Percentiles rank a stretch among this genome's conserved stretches.
These are phyloP conservation scores for Temnothorax nylanderi DNA, from an alignment of 1,140 invertebrate species.

Conservation along the genomic window DNA sequence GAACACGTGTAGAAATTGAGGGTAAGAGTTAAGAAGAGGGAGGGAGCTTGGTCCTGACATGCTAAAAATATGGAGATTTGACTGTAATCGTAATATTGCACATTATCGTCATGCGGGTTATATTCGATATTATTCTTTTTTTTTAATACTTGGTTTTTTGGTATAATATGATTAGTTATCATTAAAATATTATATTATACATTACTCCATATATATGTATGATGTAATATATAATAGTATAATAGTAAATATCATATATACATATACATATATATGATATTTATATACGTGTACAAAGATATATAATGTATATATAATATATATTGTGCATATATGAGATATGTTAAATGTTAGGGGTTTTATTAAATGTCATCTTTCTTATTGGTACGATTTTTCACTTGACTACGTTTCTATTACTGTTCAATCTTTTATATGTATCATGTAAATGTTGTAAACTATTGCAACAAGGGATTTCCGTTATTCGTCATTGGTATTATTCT, in stretches of 20 bases:
- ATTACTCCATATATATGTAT: constrained; percentile 32
- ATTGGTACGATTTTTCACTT: neutral
- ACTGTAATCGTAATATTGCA: constrained; percentile 7
- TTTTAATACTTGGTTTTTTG: constrained; percentile 67
- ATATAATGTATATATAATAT: constrained; percentile 10
- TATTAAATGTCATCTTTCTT: neutral
- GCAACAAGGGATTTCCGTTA: constrained; percentile 21
- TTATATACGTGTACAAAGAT: constrained; percentile 44
- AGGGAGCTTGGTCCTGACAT: neutral
- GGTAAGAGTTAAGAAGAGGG: neutral
- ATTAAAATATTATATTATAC: constrained; percentile 47
- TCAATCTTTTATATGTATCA: constrained; percentile 14
- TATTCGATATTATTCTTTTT: constrained; percentile 34
- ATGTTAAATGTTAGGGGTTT: neutral
- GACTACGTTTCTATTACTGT: neutral
- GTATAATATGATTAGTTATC: constrained; percentile 37
- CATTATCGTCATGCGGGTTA: constrained; percentile 12
- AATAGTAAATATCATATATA: constrained; percentile 3
- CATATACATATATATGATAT: constrained; percentile 46
- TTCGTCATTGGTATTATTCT: constrained; percentile 6
- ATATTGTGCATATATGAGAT: neutral
- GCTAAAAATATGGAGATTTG: neutral
- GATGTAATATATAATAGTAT: constrained; percentile 7
- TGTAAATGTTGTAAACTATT: constrained; percentile 6
- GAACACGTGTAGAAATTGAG: neutral